A percentile compares a stretch with the other conserved stretches of the same genome.
Conservation (phyloP, 2,797 vertebrate species). For the Macropodus opercularis region DNA sequence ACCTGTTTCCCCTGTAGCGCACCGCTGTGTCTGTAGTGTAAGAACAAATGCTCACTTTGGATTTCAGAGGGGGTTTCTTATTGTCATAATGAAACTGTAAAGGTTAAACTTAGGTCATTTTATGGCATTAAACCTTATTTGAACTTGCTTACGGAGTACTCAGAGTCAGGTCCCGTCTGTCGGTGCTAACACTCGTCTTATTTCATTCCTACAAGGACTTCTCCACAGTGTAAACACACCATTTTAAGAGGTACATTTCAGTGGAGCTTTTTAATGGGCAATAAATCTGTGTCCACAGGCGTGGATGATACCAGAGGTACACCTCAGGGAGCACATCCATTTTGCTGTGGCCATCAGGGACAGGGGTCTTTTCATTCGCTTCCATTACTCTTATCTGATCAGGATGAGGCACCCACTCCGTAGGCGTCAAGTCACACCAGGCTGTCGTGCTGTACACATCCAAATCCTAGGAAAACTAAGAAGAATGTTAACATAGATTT, state of each 20-base stretch:
- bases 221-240: conserved; percentile 71
- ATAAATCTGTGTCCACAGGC: conserved; percentile 81
- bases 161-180: conserved; percentile 40
- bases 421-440: conserved; percentile 55
- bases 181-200: conserved; percentile 37
- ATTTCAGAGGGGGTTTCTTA: conserved; percentile 58
- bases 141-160: conserved; percentile 57
- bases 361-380: conserved; percentile 78
- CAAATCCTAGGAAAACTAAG: conserved; percentile 38
- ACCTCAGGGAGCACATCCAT: conserved; percentile 81
- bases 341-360: conserved; percentile 76
- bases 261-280: conserved; percentile 79
- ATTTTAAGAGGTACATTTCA: conserved; percentile 76
- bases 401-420: conserved; percentile 68
- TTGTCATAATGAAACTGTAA: conserved; percentile 73
- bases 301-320: conserved; percentile 78
- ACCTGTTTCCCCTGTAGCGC: conserved; percentile 59
- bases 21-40: conserved; percentile 68
- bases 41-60: conserved; percentile 68
- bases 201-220: conserved; percentile 61
- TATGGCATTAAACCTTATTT: conserved; percentile 79
- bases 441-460: conserved; percentile 40
- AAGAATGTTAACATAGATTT: conserved; percentile 31
- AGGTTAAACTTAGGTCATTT: conserved; percentile 64
- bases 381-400: conserved; percentile 85